Conservation (phyloP, 2,888 invertebrate species). For the Hymenopus coronatus region DNA sequence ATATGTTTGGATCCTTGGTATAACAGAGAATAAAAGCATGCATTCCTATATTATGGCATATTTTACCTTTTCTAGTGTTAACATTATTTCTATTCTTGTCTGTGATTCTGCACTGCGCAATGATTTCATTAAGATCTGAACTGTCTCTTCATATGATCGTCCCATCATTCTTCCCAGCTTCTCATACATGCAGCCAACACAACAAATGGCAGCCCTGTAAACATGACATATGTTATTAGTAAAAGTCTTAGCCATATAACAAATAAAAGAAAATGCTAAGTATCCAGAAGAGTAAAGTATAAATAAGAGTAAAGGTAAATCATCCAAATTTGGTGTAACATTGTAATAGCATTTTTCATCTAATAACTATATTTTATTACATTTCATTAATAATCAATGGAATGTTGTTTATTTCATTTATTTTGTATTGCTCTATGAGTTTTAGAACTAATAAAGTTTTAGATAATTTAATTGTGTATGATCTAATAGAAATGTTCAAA, state of each 20-base stretch:
- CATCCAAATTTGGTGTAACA: no score
- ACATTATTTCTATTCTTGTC: constrained; percentile 94
- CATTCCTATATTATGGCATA: neutral
- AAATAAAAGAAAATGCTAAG: neutral
- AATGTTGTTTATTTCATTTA: no score
- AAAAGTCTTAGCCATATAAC: neutral
- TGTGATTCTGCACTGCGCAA: constrained; percentile 94
- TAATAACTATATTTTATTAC: no score
- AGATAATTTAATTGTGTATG: no score
- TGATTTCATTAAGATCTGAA: constrained; percentile 85
- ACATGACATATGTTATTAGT: constrained; percentile 9
- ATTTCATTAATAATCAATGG: no score
- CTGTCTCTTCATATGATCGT: constrained; percentile 96
- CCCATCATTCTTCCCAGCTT: constrained; percentile 99
- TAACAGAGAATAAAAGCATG: no score
- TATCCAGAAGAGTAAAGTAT: neutral
- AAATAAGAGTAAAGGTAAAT: no score
- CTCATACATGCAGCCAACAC: constrained; percentile 96
- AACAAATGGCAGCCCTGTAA: constrained; percentile 89
- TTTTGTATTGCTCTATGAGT: no score
- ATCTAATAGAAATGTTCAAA: no score
- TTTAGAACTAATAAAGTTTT: no score
- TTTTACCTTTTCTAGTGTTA: constrained; percentile 86
- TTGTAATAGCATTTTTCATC: no score
- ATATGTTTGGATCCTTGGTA: no score